Evolutionary conservation across 53 echinoderm and acorn worm species (phyloP), one percentile per base, ranked within the genome.

Genomic region (Glandiceps talaboti): DNA sequence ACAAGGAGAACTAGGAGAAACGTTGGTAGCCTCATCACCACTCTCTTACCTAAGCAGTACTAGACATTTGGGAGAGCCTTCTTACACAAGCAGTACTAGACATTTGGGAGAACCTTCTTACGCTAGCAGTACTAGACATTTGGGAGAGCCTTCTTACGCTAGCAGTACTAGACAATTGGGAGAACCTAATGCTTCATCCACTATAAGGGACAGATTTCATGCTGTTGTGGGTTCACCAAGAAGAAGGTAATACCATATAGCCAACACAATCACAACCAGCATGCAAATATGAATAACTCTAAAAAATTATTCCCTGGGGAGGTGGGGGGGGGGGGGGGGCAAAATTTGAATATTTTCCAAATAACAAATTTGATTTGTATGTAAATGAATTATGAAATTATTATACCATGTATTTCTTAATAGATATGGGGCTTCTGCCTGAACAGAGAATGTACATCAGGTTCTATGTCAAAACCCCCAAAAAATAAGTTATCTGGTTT

Each of bases 1-100:
- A 28, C 76, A 81, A 74, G 86, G 90, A 0, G 92, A 92, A 74
- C 85, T 95, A 1, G 84, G 86, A 28, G 85, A 84, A 14, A 45
- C 33, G 81, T 32, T 74, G 33, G 28, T 83, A 85, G 0, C 78
- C 28, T 77, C 77, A 1, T 28, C 29, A 28, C 30, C 31, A 14
- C 10, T 29, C 27, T 80, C 29, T 1, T n/a, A 33, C 27, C 25
- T 26, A 77, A 73, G 31, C 72, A 28, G 73, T 14, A 25, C 1
- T 31, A 30, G 87, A 28, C 79, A 81, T 0, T 82, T 78, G n/a
- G 33, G 29, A n/a, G n/a, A n/a, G n/a, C n/a, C n/a, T n/a, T 78
- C 27, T 6, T 26, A 30, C 26, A 26, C 27, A 82, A 76, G 29
- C 76, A 31, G 76, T 25, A 26, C 0, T 33, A 29, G 86, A 30